phyloP scores from a whole-genome alignment of 2,797 vertebrate genomes.

The Alfaro cultratus region DNA sequence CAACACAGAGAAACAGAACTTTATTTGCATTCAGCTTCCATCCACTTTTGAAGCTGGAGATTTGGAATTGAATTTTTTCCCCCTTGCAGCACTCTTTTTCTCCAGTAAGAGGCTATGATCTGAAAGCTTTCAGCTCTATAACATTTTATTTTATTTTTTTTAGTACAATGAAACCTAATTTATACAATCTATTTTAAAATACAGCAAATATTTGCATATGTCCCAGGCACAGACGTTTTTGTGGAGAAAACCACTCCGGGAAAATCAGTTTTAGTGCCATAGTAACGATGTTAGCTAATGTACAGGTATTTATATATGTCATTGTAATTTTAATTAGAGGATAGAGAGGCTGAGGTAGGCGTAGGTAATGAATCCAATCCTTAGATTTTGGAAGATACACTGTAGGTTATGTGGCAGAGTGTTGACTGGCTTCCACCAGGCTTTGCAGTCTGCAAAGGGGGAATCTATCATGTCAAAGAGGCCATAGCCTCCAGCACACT shows the following conservation, averaged over 20 bases:
- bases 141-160: slow-evolving; percentile 53
- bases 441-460: slow-evolving; percentile 63
- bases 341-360: slow-evolving; percentile 32
- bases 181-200: slow-evolving; percentile 55
- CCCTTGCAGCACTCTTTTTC: slow-evolving; percentile 52
- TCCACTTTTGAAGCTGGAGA: slow-evolving; percentile 77
- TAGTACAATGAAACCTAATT: slow-evolving; percentile 59
- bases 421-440: slow-evolving; percentile 68
- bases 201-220: slow-evolving; percentile 57
- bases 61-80: slow-evolving; percentile 77
- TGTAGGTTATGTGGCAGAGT: slow-evolving; percentile 67
- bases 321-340: slow-evolving; percentile 56
- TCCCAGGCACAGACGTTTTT: slow-evolving; percentile 19
- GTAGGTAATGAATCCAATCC: slow-evolving; percentile 56
- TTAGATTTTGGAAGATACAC: slow-evolving; percentile 75
- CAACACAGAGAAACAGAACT: slow-evolving; percentile 76
- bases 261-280: slow-evolving; percentile 25
- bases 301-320: slow-evolving; percentile 67
- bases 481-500: slow-evolving; percentile 74
- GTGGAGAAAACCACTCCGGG: slow-evolving; percentile 20
- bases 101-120: slow-evolving; percentile 71
- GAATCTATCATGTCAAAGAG: slow-evolving; percentile 75
- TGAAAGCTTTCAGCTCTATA: slow-evolving; percentile 54
- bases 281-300: slow-evolving; percentile 38
- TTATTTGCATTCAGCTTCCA: slow-evolving; percentile 82